These are phyloP conservation scores for Tubulanus polymorphus DNA, from an alignment of 2,888 invertebrate genomes.

Conservation along the genomic window DNA sequence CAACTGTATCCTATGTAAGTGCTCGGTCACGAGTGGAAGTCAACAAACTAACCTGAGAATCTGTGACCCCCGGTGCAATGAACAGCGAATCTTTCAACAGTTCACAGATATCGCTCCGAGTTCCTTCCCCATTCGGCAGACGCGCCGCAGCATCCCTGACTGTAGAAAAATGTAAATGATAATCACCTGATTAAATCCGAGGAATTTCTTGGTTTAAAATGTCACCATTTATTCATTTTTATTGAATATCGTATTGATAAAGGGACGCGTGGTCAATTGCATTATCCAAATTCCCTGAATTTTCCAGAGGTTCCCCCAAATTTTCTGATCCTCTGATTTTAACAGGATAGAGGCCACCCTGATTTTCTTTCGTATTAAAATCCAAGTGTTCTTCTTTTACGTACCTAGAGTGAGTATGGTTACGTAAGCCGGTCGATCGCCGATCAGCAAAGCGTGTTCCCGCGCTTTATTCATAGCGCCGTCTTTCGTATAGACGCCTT, in stretches of 20 bases:
- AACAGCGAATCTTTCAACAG: constrained; percentile 75
- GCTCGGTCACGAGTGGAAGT: too few relatives aligned
- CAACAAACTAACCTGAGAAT: constrained; percentile 47
- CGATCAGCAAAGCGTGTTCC: constrained; percentile 77
- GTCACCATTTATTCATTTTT: too few relatives aligned
- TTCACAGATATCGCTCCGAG: constrained; percentile 84
- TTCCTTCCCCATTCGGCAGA: constrained; percentile 90
- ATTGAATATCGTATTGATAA: too few relatives aligned
- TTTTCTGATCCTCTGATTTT: too few relatives aligned
- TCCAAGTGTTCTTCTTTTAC: constrained; percentile 10
- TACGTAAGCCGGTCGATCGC: constrained; percentile 83
- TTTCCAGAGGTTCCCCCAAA: too few relatives aligned
- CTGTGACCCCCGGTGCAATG: constrained; percentile 55
- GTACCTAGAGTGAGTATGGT: constrained; percentile 75
- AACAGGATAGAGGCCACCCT: too few relatives aligned
- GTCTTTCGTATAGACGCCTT: constrained; percentile 66
- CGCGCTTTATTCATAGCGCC: constrained; percentile 62
- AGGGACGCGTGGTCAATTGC: too few relatives aligned
- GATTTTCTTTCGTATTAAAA: too few relatives aligned
- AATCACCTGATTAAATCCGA: too few relatives aligned
- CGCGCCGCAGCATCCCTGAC: constrained; percentile 92
- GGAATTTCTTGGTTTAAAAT: too few relatives aligned
- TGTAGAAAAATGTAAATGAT: constrained; percentile 23
- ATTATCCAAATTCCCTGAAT: too few relatives aligned
- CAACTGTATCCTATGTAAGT: too few relatives aligned